Percentiles rank a stretch among this genome's conserved stretches.
These are phyloP conservation scores for Anodontia alba DNA, from an alignment of 2,888 invertebrate genomes.

Conservation along the genomic window DNA sequence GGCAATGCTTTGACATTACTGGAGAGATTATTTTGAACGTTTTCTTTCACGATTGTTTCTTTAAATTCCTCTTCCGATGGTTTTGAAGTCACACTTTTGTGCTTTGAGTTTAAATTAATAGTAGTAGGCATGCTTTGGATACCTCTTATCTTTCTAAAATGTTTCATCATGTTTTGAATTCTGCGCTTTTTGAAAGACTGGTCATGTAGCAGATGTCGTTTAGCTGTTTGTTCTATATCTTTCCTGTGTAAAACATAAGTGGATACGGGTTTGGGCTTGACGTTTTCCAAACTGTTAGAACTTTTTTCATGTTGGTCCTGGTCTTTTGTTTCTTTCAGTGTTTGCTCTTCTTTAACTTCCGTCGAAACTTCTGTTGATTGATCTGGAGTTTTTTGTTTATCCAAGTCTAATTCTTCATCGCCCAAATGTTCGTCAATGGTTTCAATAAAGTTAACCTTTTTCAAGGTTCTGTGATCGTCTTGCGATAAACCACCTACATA, in stretches of 20 bases:
- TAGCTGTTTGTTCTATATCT: neutral
- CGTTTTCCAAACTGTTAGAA: neutral
- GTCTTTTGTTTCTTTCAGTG: neutral
- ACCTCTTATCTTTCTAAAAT: slow-evolving; percentile 4
- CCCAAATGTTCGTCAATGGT: neutral
- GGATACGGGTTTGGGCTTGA: neutral
- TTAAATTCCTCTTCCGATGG: neutral
- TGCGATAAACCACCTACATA: neutral
- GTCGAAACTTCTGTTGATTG: too few relatives aligned
- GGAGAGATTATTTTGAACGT: too few relatives aligned
- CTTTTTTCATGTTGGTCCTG: neutral
- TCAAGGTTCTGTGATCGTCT: neutral
- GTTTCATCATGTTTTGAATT: slow-evolving; percentile 8
- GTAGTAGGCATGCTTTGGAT: neutral
- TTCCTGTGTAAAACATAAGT: neutral
- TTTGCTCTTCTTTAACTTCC: neutral
- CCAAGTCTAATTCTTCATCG: too few relatives aligned
- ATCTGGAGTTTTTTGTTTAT: too few relatives aligned
- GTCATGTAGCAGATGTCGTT: neutral
- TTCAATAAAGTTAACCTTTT: neutral
- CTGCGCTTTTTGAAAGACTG: neutral
- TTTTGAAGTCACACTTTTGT: neutral
- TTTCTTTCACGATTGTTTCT: neutral
- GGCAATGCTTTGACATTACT: too few relatives aligned
- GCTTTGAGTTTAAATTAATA: neutral